Percentiles rank a stretch among this genome's conserved stretches.
These are phyloP conservation scores for Oligia strigilis DNA, from an alignment of 2,888 invertebrate species.

Conservation along the genomic window DNA sequence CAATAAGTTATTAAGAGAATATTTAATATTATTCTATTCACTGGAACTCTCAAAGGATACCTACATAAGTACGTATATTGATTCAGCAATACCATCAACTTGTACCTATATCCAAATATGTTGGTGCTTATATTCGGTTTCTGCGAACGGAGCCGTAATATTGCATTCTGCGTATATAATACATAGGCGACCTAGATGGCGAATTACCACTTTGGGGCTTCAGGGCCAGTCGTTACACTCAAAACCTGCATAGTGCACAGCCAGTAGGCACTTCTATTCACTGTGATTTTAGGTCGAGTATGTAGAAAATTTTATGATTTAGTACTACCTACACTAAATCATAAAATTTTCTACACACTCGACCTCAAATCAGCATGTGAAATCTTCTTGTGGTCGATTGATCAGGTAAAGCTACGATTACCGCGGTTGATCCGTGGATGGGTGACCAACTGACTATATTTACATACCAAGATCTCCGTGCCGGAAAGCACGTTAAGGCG, in stretches of 20 bases:
- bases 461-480: no score
- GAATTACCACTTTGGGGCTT: constrained; percentile 32
- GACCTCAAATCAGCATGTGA: no score
- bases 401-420: no score
- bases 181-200: constrained; percentile 30
- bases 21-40: constrained; percentile 15
- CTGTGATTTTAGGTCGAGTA: constrained; percentile 12
- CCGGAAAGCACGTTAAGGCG: no score
- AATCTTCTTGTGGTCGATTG: no score
- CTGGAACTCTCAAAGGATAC: neutral
- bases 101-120: neutral
- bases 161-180: neutral
- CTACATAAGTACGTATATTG: neutral
- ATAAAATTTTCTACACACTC: no score
- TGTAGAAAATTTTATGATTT: neutral
- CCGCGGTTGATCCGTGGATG: no score
- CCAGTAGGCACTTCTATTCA: constrained; percentile 9
- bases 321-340: neutral
- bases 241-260: constrained; percentile 12
- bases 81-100: constrained; percentile 4
- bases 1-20: constrained; percentile 16
- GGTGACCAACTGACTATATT: no score
- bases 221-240: constrained; percentile 24
- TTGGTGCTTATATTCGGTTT: neutral
- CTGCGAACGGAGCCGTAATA: constrained; percentile 7